phyloP scores from a whole-genome alignment of 23 tunicate species.

The Corella eumyota region DNA sequence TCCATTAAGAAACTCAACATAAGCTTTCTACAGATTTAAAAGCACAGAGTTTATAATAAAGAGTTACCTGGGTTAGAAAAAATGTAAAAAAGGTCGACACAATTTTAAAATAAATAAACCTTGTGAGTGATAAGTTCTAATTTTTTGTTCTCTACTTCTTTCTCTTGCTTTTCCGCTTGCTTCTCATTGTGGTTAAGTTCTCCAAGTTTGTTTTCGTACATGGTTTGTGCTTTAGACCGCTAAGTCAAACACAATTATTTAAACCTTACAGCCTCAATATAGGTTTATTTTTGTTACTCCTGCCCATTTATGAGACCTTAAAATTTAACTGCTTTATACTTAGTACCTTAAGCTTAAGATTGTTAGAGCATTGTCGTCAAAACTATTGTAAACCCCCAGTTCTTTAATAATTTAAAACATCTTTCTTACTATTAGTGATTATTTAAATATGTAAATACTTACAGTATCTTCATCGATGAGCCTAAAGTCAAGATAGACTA shows the following conservation, averaged over 20 bases:
- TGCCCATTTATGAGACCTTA: not conserved
- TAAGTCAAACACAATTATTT: conserved; percentile 7
- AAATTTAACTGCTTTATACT: not conserved
- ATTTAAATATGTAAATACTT: conserved; percentile 7
- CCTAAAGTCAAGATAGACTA: conserved; percentile 85
- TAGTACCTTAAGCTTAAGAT: no score
- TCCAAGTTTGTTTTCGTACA: conserved; percentile 83
- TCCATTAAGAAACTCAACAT: conserved; percentile 60
- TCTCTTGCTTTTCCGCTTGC: conserved; percentile 27
- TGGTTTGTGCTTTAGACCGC: conserved; percentile 75
- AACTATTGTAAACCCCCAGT: no score
- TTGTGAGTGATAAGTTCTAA: conserved; percentile 25
- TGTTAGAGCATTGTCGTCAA: no score
- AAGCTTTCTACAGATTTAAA: conserved; percentile 62
- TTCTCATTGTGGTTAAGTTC: conserved; percentile 89
- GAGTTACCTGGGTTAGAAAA: not conserved
- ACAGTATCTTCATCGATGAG: conserved; percentile 87
- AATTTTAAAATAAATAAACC: conserved; percentile 9
- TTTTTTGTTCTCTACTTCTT: conserved; percentile 19
- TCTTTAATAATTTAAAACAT: no score
- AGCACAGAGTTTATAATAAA: not conserved
- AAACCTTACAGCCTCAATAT: not conserved
- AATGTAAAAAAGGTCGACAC: no score
- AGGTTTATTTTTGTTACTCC: not conserved
- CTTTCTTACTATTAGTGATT: no score